A percentile compares a stretch with the other conserved stretches of the same genome.
These are phyloP conservation scores for Lamproptera curius DNA, from an alignment of 2,888 invertebrate genomes.

Conservation along the genomic window DNA sequence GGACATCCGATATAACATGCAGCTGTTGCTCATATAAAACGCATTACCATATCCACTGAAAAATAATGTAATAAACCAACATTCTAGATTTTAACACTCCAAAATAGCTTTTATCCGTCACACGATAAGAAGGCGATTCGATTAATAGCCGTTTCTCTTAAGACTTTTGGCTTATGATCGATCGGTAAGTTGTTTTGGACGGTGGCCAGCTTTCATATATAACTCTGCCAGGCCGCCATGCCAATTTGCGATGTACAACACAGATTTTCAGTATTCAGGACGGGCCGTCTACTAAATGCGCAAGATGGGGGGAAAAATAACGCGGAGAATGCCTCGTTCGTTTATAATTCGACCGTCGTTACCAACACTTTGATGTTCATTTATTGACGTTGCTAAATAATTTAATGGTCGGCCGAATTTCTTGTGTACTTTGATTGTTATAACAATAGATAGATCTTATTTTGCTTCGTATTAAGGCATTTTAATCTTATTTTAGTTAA, in stretches of 20 bases:
- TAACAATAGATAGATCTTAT: too few species aligned
- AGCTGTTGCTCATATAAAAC: too few species aligned
- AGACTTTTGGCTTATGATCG: slow-evolving; percentile 26
- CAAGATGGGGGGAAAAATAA: not conserved
- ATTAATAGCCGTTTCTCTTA: slow-evolving; percentile 23
- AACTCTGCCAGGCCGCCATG: slow-evolving; percentile 29
- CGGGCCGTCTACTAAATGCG: slow-evolving; percentile 24
- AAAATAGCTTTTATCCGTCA: slow-evolving; percentile 8
- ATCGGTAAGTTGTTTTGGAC: slow-evolving; percentile 35
- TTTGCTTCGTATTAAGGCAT: too few species aligned
- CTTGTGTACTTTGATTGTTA: too few species aligned
- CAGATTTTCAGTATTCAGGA: slow-evolving; percentile 33
- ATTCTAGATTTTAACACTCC: not conserved
- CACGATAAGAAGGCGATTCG: slow-evolving; percentile 26
- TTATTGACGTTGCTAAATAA: not conserved
- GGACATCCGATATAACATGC: too few species aligned
- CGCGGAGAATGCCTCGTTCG: not conserved
- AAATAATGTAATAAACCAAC: not conserved
- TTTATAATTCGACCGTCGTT: not conserved
- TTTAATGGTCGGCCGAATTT: not conserved
- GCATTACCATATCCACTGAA: slow-evolving; percentile 1
- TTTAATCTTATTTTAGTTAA: too few species aligned
- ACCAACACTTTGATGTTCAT: slow-evolving; percentile 7
- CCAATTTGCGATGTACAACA: slow-evolving; percentile 35
- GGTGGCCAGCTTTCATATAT: slow-evolving; percentile 29